phyloP scores from a whole-genome alignment of 2,113 vertebrate genomes.

The pig (Sus scrofa) region T2T-Sscrofa CM000816.6:64639001-64639500 shows the following conservation, averaged over 20 bases:
- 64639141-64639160: not conserved
- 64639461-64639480: not conserved
- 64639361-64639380: slow-evolving; percentile 30
- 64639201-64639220: slow-evolving; percentile 31
- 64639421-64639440: slow-evolving; percentile 38
- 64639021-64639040: not conserved
- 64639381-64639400: slow-evolving; percentile 19
- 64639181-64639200: not conserved
- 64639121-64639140: not conserved
- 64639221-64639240: not conserved
- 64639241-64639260: not conserved
- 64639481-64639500: not conserved
- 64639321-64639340: slow-evolving; percentile 34
- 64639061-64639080: not conserved
- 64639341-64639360: slow-evolving; percentile 33
- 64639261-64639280: slow-evolving; percentile 22
- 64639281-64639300: slow-evolving; percentile 65
- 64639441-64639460: slow-evolving; percentile 3
- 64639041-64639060: not conserved
- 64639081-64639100: not conserved
- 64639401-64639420: slow-evolving; percentile 34
- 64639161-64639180: not conserved
- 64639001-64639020: not conserved
- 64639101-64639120: not conserved
- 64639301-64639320: slow-evolving; percentile 42